phyloP scores from a whole-genome alignment of 2,888 invertebrate genomes.

The Microplitis manilae region DNA sequence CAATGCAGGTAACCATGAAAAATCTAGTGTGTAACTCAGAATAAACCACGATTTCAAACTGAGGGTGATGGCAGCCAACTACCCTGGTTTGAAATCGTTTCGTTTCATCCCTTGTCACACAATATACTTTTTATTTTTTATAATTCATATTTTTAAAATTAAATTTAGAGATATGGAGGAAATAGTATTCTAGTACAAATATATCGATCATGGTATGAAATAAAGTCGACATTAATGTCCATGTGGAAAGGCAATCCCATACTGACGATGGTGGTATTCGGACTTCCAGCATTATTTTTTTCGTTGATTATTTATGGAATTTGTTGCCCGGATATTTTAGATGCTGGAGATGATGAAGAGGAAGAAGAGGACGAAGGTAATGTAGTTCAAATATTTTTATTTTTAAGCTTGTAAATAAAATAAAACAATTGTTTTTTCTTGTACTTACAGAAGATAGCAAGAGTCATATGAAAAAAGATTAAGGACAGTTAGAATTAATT shows the following conservation, averaged over 20 bases:
- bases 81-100: too few species aligned
- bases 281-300: conserved; percentile 93
- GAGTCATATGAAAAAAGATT: conserved; percentile 68
- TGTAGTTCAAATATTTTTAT: not conserved
- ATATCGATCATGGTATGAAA: conserved; percentile 88
- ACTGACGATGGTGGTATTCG: conserved; percentile 92
- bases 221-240: conserved; percentile 82
- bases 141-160: not conserved
- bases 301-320: conserved; percentile 95
- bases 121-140: not conserved
- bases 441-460: conserved; percentile 43
- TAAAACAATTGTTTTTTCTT: not conserved
- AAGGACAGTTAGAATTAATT: conserved; percentile 41
- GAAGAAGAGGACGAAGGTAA: conserved; percentile 67
- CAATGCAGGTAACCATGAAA: too few species aligned
- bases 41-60: too few species aligned
- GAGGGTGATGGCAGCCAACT: too few species aligned
- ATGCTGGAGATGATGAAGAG: conserved; percentile 87
- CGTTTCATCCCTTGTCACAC: too few species aligned
- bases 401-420: conserved; percentile 19
- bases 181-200: conserved; percentile 83
- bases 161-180: conserved; percentile 85
- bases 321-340: conserved; percentile 96
- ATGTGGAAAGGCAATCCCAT: conserved; percentile 97
- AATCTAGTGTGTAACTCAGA: too few species aligned